phyloP scores from a whole-genome alignment of 2,888 invertebrate genomes.

The Lacanobia oleracea region DNA sequence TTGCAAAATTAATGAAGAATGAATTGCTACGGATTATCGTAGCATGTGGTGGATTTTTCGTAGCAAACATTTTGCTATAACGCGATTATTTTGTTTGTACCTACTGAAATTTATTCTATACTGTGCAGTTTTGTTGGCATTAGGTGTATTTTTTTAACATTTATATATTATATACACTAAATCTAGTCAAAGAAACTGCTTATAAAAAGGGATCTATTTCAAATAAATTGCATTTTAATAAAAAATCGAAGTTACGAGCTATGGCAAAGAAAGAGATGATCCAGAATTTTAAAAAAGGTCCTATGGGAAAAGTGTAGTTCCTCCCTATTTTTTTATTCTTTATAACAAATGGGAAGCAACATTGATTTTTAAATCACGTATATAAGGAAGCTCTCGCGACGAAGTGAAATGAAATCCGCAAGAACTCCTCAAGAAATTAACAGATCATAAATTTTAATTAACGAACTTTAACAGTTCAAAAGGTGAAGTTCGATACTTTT shows the following conservation, averaged over 20 bases:
- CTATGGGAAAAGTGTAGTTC: no score
- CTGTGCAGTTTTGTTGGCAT: background rate
- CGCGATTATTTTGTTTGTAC: background rate
- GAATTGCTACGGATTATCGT: slow-evolving; percentile 5
- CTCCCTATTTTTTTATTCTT: no score
- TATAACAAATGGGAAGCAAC: slow-evolving; percentile 9
- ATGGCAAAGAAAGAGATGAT: background rate
- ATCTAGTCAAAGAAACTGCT: background rate
- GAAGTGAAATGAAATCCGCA: slow-evolving; percentile 16
- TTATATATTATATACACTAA: no score
- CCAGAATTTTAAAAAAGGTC: no score
- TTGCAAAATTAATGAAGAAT: slow-evolving; percentile 33
- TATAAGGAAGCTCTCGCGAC: slow-evolving; percentile 18
- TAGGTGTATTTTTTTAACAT: background rate
- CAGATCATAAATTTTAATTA: slow-evolving; percentile 52
- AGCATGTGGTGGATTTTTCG: background rate
- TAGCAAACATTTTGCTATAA: background rate
- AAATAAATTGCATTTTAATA: background rate
- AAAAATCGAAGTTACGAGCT: background rate
- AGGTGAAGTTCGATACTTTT: slow-evolving; percentile 60
- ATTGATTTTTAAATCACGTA: slow-evolving; percentile 12
- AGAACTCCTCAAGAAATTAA: slow-evolving; percentile 29
- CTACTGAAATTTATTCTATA: background rate
- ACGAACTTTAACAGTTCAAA: slow-evolving; percentile 45
- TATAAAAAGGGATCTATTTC: background rate